phyloP scores from a whole-genome alignment of 2,113 vertebrate genomes.

The Lutjanus erythropterus region DNA sequence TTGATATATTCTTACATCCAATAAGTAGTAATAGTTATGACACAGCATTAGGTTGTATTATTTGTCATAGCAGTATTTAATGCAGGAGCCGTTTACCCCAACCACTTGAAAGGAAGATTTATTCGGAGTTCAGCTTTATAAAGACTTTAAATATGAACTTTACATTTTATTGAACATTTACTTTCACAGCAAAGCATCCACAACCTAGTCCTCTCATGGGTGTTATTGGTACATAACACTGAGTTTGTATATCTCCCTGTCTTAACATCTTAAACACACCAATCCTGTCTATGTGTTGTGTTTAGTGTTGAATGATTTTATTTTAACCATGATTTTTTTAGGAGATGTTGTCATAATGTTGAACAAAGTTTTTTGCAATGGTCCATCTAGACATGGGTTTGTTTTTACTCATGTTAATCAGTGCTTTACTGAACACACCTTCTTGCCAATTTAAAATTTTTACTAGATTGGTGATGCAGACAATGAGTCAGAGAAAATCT shows the following conservation, averaged over 20 bases:
- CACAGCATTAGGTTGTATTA: background rate
- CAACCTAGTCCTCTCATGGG: background rate
- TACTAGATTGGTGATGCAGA: conserved; percentile 82
- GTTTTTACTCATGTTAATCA: background rate
- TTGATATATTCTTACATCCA: no score
- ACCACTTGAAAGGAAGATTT: background rate
- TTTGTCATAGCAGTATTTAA: background rate
- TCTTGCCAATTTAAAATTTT: background rate
- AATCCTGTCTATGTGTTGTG: background rate
- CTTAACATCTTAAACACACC: background rate
- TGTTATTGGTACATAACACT: background rate
- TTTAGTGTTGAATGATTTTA: background rate
- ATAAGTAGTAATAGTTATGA: no score
- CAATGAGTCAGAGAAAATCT: conserved; percentile 69
- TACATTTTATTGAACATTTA: background rate
- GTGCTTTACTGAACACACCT: background rate
- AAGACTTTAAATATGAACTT: background rate
- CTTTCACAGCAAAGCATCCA: background rate
- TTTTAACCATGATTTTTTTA: background rate
- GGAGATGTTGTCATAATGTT: background rate
- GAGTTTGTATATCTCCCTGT: background rate
- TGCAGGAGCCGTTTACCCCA: background rate
- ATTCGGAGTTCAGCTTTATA: background rate
- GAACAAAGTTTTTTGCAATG: background rate
- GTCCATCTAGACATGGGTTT: background rate